Percentiles rank a stretch among this genome's conserved stretches.
These are phyloP conservation scores for Drosophila virilis DNA, from an alignment of 1,140 invertebrate genomes.

Conservation along the genomic window DNA sequence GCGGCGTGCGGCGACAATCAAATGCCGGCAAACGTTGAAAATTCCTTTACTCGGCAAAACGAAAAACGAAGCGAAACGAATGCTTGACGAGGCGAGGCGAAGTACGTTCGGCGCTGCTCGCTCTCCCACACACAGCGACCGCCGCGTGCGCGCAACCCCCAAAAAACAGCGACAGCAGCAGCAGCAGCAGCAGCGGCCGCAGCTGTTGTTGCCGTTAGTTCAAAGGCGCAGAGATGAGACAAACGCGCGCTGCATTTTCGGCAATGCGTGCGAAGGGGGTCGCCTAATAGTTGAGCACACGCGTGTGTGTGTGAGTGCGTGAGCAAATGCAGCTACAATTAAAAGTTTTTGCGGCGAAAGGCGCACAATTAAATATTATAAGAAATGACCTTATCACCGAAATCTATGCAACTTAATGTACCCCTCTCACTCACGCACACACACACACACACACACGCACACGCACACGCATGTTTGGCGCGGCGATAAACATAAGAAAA, in stretches of 20 bases:
- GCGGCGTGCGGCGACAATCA: not conserved
- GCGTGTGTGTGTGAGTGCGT: slow-evolving; percentile 13
- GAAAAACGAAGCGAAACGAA: slow-evolving; percentile 46
- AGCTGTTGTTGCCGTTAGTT: slow-evolving; percentile 7
- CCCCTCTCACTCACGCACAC: not conserved
- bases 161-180: slow-evolving; percentile 27
- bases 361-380: not conserved
- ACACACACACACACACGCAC: not conserved
- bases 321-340: slow-evolving; percentile 52
- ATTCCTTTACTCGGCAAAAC: slow-evolving; percentile 74
- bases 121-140: slow-evolving; percentile 55
- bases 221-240: slow-evolving; percentile 12
- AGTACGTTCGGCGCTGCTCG: slow-evolving; percentile 23
- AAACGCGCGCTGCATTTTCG: slow-evolving; percentile 25
- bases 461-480: not conserved
- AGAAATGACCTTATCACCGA: not conserved
- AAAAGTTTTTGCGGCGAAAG: slow-evolving; percentile 33
- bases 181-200: not conserved
- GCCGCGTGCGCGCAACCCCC: slow-evolving; percentile 57
- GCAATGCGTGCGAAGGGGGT: slow-evolving; percentile 31
- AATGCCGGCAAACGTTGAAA: slow-evolving; percentile 45
- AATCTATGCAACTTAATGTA: not conserved
- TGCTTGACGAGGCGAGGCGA: slow-evolving; percentile 10
- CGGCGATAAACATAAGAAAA: slow-evolving; percentile 24
- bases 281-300: slow-evolving; percentile 11